Conservation (phyloP, 1,140 invertebrate species). For the Apis mellifera region Amel_HAv3.1 CM009936.2:7962001-7962500, state of each 20-base stretch:
- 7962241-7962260: neutral
- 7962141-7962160: neutral
- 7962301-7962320: neutral
- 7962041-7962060: neutral
- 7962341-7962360: conserved; percentile 46
- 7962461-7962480: conserved; percentile 39
- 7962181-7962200: conserved; percentile 11
- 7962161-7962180: neutral
- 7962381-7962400: conserved; percentile 60
- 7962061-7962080: conserved; percentile 46
- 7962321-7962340: neutral
- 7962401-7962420: conserved; percentile 60
- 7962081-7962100: conserved; percentile 27
- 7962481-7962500: neutral
- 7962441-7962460: conserved; percentile 44
- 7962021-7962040: neutral
- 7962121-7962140: neutral
- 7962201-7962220: too few species aligned
- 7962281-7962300: neutral
- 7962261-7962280: neutral
- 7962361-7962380: conserved; percentile 52
- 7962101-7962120: conserved; percentile 25
- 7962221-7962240: too few species aligned
- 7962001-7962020: neutral
- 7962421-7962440: conserved; percentile 56